Base-by-base conservation (phyloP, 1,140 invertebrate species). In the Drosophila kanapiae region DNA sequence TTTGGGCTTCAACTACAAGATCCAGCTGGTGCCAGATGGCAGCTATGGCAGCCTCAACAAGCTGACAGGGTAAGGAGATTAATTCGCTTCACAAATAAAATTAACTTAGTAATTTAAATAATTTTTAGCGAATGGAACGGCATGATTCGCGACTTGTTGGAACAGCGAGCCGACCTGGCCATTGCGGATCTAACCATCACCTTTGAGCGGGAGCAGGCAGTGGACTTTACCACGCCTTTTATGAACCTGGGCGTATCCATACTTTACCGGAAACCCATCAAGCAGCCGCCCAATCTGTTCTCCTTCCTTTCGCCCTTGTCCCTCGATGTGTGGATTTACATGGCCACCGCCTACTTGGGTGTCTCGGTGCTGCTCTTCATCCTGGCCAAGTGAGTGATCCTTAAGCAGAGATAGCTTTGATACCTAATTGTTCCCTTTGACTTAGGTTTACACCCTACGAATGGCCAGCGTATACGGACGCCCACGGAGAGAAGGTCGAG, bases 231-330 rank as follows among this genome's bases (percentile, higher is more conserved):
- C 9, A 98, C 98, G 95, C 98, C 98, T 1, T 99, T 98, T 92
- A 98, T 98, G 98, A 98, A 98, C 93, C 94, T 98, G 58, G 98
- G 97, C 11, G 97, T 99, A 59, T 98, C 97, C 29, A 98, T 99
- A 91, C 93, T 99, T n/a, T 98, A 98, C 93, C 95, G 97, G 58
- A 98, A 98, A 87, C 97, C 97, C 1, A 96, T 97, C 61, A 98
- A 97, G 87, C 97, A 98, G 92, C 96, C 97, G 2, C 97, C 97
- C 1, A 97, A 98, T 93, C 93, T 99, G 61, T 98, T 99, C 94
- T 98, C 97, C 0, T 99, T 99, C 92, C 94, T 99, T 59, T 98
- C 97, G n/a, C 98, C 98, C 0, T 94, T 99, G 3, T 98, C 97
- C 11, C 93, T 98, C 37, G 97, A 98, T 82, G 98, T 99, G 53